Percentiles rank a stretch among this genome's conserved stretches.
phyloP scores from a whole-genome alignment of 2,113 vertebrate species.

The Nothoprocta pentlandii region DNA sequence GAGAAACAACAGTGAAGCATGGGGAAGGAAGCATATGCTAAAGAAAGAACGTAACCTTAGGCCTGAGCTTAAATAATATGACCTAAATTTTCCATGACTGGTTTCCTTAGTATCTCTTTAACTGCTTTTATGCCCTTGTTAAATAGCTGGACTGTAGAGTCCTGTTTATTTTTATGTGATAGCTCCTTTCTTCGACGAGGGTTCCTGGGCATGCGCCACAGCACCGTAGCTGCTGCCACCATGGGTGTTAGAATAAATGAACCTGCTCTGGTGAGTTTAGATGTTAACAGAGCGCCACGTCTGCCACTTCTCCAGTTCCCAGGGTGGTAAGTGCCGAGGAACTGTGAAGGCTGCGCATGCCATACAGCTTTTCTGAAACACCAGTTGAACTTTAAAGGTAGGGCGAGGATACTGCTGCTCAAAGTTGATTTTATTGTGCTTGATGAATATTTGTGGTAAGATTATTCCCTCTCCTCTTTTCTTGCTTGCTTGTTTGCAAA shows the following conservation, averaged over 20 bases:
- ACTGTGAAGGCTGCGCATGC: background rate
- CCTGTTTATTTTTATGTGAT: conserved; percentile 25
- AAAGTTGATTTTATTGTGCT: conserved; percentile 19
- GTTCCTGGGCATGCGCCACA: background rate
- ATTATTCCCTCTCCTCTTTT: background rate
- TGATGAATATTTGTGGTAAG: background rate
- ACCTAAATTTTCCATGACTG: conserved; percentile 54
- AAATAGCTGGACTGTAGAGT: background rate
- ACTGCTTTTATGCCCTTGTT: conserved; percentile 29
- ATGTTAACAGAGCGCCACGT: background rate
- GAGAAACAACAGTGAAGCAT: background rate
- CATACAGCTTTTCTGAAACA: background rate
- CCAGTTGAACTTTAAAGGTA: background rate
- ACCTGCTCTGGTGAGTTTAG: background rate
- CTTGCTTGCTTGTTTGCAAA: background rate
- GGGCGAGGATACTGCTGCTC: background rate
- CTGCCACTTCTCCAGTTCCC: background rate
- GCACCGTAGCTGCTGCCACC: background rate
- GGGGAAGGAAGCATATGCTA: background rate
- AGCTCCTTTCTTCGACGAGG: background rate
- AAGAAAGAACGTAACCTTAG: conserved; percentile 28
- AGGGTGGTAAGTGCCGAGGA: background rate
- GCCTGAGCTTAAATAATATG: conserved; percentile 24
- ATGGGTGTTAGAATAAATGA: background rate
- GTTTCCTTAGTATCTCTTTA: conserved; percentile 11